These are phyloP conservation scores for Tolmerus cingulatus DNA, from an alignment of 2,888 invertebrate genomes.

Conservation along the genomic window DNA sequence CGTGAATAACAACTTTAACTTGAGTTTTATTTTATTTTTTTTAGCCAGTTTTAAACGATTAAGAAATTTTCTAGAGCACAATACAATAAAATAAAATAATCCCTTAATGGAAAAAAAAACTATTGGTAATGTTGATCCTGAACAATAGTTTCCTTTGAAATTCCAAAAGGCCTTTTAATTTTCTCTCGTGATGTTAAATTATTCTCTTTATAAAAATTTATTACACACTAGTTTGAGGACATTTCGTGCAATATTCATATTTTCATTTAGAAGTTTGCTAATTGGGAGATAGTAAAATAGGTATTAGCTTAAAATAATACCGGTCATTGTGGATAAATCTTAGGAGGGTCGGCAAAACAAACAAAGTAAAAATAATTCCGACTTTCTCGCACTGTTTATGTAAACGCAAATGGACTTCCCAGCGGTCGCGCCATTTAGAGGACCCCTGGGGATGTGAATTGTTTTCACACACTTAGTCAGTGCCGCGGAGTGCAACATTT, in stretches of 20 bases:
- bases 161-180: no score
- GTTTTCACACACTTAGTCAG: slow-evolving; percentile 8
- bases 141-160: no score
- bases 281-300: not conserved
- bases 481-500: slow-evolving; percentile 10
- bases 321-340: not conserved
- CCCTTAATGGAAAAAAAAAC: no score
- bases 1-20: no score
- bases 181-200: no score
- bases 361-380: not conserved
- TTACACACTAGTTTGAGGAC: no score
- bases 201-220: no score
- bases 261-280: not conserved
- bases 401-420: not conserved
- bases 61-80: no score
- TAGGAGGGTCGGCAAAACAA: not conserved
- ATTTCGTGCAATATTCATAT: not conserved
- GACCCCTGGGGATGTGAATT: not conserved
- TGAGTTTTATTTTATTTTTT: no score
- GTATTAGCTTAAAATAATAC: not conserved
- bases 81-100: no score
- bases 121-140: no score
- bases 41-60: no score
- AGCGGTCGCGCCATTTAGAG: not conserved
- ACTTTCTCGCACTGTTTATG: not conserved